Evolutionary conservation across 2,797 vertebrate genomes (phyloP).

Genomic region (Mus spretus): DNA sequence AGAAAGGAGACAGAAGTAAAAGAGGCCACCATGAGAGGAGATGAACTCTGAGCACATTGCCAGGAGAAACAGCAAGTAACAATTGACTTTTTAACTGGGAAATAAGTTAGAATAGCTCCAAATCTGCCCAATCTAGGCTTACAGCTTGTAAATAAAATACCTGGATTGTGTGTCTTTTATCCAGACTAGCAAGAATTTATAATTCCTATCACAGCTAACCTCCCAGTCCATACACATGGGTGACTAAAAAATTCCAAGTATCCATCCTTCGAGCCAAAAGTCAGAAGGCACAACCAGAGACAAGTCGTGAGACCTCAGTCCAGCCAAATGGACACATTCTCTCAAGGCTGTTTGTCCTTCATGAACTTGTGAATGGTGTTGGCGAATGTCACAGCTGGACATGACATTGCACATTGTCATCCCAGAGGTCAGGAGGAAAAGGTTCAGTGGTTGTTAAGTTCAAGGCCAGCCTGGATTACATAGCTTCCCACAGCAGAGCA

Average conservation of each 20-base stretch:
- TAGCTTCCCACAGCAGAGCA: neutral
- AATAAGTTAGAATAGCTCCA: neutral
- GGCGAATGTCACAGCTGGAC: neutral
- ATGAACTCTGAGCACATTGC: neutral
- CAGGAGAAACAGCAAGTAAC: neutral
- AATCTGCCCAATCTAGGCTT: neutral
- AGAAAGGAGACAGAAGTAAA: neutral
- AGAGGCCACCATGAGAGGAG: neutral
- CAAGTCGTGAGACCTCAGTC: neutral
- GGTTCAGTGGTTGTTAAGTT: neutral
- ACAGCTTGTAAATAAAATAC: neutral
- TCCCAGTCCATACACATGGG: fast-evolving
- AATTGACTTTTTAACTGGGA: neutral
- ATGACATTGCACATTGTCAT: neutral
- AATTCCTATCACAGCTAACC: neutral
- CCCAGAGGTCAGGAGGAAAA: neutral
- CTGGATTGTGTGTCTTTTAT: neutral
- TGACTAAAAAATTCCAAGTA: neutral
- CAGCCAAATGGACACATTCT: neutral
- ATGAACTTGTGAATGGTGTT: neutral
- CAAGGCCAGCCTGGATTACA: neutral
- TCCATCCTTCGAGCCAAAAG: neutral
- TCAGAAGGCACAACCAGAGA: neutral
- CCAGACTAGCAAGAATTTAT: neutral
- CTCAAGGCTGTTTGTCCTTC: neutral